Evolutionary conservation across 2,888 invertebrate species (phyloP).

Genomic region (Drosophila suboccidentalis): DNA sequence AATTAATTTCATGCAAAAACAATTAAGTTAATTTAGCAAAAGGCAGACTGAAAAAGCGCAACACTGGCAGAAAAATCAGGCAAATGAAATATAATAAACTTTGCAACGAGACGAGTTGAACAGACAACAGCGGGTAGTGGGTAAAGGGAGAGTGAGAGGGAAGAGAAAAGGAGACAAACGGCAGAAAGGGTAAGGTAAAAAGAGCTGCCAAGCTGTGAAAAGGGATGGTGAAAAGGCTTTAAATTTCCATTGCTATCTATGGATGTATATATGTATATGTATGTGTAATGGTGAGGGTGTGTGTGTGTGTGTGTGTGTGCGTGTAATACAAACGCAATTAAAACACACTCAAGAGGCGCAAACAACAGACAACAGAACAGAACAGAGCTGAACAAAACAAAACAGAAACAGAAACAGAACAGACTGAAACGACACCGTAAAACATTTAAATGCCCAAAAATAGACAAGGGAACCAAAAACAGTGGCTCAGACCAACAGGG

Average conservation of each 20-base stretch:
- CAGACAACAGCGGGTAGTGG: neutral
- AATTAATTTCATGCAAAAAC: slow-evolving; percentile 82
- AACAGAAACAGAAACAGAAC: slow-evolving; percentile 13
- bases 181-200: slow-evolving; percentile 14
- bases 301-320: slow-evolving; percentile 49
- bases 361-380: slow-evolving; percentile 71
- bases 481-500: slow-evolving; percentile 6
- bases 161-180: neutral
- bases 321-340: slow-evolving; percentile 82
- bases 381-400: slow-evolving; percentile 21
- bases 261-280: slow-evolving; percentile 37
- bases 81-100: slow-evolving; percentile 81
- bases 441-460: slow-evolving; percentile 80
- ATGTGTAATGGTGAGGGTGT: slow-evolving; percentile 17
- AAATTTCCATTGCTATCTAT: slow-evolving; percentile 71
- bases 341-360: slow-evolving; percentile 78
- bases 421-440: slow-evolving; percentile 72
- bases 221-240: slow-evolving; percentile 58
- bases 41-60: slow-evolving; percentile 69
- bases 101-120: slow-evolving; percentile 30
- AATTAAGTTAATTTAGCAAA: slow-evolving; percentile 81
- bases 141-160: neutral
- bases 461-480: slow-evolving; percentile 62
- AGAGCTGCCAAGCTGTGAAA: slow-evolving; percentile 48
- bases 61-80: slow-evolving; percentile 73